Evolutionary conservation across 1,140 invertebrate genomes (phyloP).

Genomic region (Drosophila obscura): DNA sequence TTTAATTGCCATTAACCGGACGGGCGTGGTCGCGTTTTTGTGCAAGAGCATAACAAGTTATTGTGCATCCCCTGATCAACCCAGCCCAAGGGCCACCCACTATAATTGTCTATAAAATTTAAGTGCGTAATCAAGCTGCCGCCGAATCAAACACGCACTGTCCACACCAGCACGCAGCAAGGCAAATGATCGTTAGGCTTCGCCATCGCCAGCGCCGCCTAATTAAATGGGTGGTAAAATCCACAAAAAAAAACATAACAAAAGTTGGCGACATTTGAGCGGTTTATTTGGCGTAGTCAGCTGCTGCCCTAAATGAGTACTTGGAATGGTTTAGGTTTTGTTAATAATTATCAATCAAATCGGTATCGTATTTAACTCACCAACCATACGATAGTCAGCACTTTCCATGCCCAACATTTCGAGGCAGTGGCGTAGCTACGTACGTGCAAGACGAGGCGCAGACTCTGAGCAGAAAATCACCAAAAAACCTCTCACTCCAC

Average conservation of each 20-base stretch:
- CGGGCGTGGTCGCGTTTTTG: slow-evolving; percentile 45
- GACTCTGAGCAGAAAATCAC: no score
- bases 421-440: no score
- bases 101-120: slow-evolving; percentile 39
- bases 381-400: slow-evolving; percentile 1
- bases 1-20: slow-evolving; percentile 32
- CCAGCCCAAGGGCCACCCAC: slow-evolving; percentile 1
- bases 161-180: slow-evolving; percentile 2
- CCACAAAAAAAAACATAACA: slow-evolving; percentile 1
- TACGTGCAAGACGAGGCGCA: no score
- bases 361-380: background rate
- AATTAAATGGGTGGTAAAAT: slow-evolving; percentile 1
- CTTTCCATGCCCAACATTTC: background rate
- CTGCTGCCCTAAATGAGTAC: no score
- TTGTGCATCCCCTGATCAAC: background rate
- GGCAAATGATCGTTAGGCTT: no score
- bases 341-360: no score
- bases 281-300: no score
- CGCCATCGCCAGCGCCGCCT: background rate
- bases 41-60: slow-evolving; percentile 35
- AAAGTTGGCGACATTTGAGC: no score
- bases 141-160: slow-evolving; percentile 5
- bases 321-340: no score
- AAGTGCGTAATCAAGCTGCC: slow-evolving; percentile 56
- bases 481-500: no score